Evolutionary conservation across 2,888 invertebrate species (phyloP), one percentile per base, ranked within the genome.

Genomic region (Parapristionchus giblindavisi): DNA sequence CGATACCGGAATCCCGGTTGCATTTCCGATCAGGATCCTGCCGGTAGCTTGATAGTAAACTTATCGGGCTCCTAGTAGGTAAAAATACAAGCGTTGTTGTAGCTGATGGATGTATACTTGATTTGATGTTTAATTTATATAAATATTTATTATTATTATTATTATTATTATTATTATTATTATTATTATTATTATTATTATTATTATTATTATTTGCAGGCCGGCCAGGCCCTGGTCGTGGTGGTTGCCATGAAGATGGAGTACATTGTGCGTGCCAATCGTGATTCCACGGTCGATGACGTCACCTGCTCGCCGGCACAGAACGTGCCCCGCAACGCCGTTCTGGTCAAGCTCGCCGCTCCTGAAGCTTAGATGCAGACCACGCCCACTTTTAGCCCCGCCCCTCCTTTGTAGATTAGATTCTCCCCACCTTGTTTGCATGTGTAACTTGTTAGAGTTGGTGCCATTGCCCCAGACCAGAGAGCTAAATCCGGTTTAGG

Each of bases 221-320:
- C 75, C 34, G 97, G 96, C 0, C 95, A 98, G 88, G 92, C 94
- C 0, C 90, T 99, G 2, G 92, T 97, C 77, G 93, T 97, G 60
- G 93, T 99, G 87, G 95, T 96, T 80, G 99, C 99, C 0, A 99
- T 99, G 99, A 99, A 99, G 91, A 99, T 99, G 99, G 99, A 99
- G 91, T 93, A 97, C 89, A 92, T 96, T 21, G 93, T 99, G 14
- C 80, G 85, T 21, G 87, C 87, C 29, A 81, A 83, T 8, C 80
- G 77, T 54, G 87, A 87, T 73, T 80, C 81, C 65, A 79, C 58
- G 24, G 78, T 87, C 38, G 79, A 83, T 27, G 75, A 80, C 48
- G 79, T 87, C 40, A 76, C 78, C 43, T 87, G 86, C 75, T 75
- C 77, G 3, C 77, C 83, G 8, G 85, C 86, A 27, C 82, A 83